phyloP scores from a whole-genome alignment of 2,113 vertebrate genomes.

The Archilochus colubris region DNA sequence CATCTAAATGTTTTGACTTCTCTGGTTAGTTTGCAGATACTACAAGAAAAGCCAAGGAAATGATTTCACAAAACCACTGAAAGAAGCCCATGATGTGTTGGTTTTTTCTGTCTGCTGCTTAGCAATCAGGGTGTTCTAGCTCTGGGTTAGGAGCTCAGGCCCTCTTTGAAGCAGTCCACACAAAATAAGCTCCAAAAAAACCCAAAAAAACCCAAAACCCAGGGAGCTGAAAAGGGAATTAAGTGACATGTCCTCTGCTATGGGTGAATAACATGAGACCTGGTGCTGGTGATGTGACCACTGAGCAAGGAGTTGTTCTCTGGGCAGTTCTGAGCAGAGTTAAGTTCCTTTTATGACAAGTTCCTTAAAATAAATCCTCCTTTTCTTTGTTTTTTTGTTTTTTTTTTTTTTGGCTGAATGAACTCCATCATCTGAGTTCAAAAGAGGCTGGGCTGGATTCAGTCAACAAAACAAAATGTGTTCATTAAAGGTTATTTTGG shows the following conservation, averaged over 20 bases:
- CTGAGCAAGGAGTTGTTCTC: background rate
- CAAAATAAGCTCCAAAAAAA: background rate
- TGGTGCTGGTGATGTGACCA: background rate
- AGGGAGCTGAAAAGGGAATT: background rate
- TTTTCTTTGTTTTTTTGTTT: background rate
- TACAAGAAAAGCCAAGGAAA: background rate
- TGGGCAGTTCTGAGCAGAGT: background rate
- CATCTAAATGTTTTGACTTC: background rate
- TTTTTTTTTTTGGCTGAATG: background rate
- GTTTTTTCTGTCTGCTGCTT: background rate
- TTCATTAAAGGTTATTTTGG: background rate
- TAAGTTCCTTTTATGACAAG: background rate
- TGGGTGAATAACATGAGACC: background rate
- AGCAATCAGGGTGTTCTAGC: background rate
- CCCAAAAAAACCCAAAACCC: too few species aligned
- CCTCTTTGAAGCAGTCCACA: background rate
- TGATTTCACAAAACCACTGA: slow-evolving; percentile 28
- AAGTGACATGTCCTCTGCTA: background rate
- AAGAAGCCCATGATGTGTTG: background rate
- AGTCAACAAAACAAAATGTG: background rate
- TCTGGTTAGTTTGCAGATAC: background rate
- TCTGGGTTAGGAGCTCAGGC: background rate
- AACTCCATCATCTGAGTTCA: background rate
- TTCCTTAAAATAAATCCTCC: background rate
- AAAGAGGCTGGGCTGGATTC: background rate